Base-by-base conservation (phyloP, 2,797 vertebrate genomes). In the Capromys pilorides region DNA sequence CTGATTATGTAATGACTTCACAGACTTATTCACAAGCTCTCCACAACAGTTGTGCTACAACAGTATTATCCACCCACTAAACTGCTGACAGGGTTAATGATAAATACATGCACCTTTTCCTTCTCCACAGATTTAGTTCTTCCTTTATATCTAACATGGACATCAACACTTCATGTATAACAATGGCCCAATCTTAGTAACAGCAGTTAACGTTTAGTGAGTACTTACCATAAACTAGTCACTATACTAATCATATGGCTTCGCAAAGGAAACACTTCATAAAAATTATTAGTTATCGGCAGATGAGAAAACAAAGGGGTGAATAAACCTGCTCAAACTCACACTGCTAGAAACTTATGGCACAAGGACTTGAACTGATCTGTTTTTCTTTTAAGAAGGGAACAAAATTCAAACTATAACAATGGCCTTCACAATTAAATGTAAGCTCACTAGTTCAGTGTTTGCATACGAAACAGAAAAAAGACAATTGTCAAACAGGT, bases 261-360 rank as follows among this genome's bases (percentile, higher is more conserved):
- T 81, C 33, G 71, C 41, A 49, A 86, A 86, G 62, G 31, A 77
- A 86, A 82, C 2, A 59, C 77, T 31, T 73, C 66, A 5, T 18
- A 59, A 54, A 31, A 39, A 69, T 21, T 62, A n/a, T n/a, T n/a
- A n/a, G n/a, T n/a, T n/a, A n/a, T n/a, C n/a, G n/a, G n/a, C n/a
- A n/a, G 57, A 77, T 59, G 78, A 95, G 66, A n/a, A 59, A 83
- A 61, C n/a, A 64, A 79, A 95, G n/a, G 86, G 66, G 86, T 39
- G 39, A 75, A 28, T 89, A 66, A 64, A 87, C 54, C 71, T 79
- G 66, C 31, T 80, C 69, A 83, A 79, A 61, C 59, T 69, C 89
- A 77, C 14, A 89, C 39, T 66, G 31, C 59, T 49, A 21, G 41
- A 36, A 69, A 69, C n/a, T 0, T 28, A 13, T 2, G 24, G 79